phyloP scores from a whole-genome alignment of 1,140 invertebrate genomes.

The Mylabris phalerata region DNA sequence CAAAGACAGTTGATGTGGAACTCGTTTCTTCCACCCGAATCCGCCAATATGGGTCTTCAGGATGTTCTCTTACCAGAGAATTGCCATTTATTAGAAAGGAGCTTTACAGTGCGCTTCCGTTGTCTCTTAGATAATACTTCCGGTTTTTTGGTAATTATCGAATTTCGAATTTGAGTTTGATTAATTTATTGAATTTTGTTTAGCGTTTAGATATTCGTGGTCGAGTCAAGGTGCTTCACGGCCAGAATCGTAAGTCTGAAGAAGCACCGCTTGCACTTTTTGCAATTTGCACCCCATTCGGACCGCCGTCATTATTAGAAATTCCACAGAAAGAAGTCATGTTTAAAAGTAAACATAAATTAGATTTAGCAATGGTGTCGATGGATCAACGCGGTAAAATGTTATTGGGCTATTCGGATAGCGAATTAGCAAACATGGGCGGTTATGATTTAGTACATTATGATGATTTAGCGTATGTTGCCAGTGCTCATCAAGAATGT shows the following conservation, averaged over 20 bases:
- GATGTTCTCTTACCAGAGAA: constrained; percentile 81
- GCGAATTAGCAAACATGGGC: constrained; percentile 84
- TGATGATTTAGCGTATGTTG: constrained; percentile 93
- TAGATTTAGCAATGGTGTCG: constrained; percentile 90
- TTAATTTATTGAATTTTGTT: constrained; percentile 33
- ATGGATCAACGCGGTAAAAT: constrained; percentile 97
- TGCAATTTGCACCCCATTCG: constrained; percentile 96
- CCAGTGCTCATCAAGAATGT: constrained; percentile 99
- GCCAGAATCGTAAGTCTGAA: constrained; percentile 91
- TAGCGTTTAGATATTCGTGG: constrained; percentile 96
- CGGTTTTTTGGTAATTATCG: constrained; percentile 79
- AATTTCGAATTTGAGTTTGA: neutral
- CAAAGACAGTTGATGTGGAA: constrained; percentile 96
- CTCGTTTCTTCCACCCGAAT: constrained; percentile 80
- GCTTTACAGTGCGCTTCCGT: constrained; percentile 95
- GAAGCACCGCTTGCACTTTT: constrained; percentile 90
- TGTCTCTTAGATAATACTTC: constrained; percentile 99
- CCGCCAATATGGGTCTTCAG: constrained; percentile 68
- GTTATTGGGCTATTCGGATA: constrained; percentile 87
- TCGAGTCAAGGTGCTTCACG: constrained; percentile 90
- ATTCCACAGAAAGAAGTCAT: constrained; percentile 92
- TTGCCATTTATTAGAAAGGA: constrained; percentile 79
- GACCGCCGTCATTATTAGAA: constrained; percentile 83
- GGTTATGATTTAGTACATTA: constrained; percentile 97
- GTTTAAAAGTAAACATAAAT: constrained; percentile 98